Conservation (phyloP, 2,888 invertebrate genomes). For the Steinernema hermaphroditum region DNA sequence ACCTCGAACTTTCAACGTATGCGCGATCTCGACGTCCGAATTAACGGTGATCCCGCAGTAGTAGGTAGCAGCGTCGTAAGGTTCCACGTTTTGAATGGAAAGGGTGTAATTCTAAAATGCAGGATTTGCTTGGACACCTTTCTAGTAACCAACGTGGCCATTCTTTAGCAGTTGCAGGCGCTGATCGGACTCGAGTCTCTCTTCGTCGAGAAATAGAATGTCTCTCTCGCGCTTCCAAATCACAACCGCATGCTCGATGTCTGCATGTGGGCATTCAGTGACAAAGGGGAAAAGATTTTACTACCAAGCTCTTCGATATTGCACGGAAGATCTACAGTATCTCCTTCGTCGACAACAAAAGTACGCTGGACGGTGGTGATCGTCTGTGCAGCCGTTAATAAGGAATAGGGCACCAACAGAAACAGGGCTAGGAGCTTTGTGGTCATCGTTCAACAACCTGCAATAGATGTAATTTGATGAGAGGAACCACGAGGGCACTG, state of each 20-base stretch:
- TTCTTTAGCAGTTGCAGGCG: constrained; percentile 33
- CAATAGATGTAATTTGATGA: neutral
- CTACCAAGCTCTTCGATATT: constrained; percentile 25
- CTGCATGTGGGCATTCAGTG: neutral
- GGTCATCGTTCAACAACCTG: neutral
- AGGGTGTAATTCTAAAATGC: constrained; percentile 51
- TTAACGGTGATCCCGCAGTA: constrained; percentile 43
- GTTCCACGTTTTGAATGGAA: constrained; percentile 49
- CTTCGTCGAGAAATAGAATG: constrained; percentile 35
- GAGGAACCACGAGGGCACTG: too few species aligned
- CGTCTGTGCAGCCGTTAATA: neutral
- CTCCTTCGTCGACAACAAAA: constrained; percentile 28
- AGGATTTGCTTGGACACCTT: neutral
- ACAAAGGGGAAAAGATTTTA: neutral
- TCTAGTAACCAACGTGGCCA: constrained; percentile 26
- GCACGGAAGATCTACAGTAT: constrained; percentile 11
- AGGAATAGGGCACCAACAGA: neutral
- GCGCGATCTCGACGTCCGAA: constrained; percentile 34
- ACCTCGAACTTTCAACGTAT: constrained; percentile 36
- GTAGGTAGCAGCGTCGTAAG: constrained; percentile 51
- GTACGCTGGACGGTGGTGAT: constrained; percentile 19
- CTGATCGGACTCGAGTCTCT: constrained; percentile 30
- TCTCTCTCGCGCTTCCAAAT: constrained; percentile 38
- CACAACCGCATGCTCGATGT: constrained; percentile 29
- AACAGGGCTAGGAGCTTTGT: neutral